Percentiles rank a stretch among this genome's conserved stretches.
Conservation (phyloP, 2,888 invertebrate genomes). For the Exocentrus adspersus region DNA sequence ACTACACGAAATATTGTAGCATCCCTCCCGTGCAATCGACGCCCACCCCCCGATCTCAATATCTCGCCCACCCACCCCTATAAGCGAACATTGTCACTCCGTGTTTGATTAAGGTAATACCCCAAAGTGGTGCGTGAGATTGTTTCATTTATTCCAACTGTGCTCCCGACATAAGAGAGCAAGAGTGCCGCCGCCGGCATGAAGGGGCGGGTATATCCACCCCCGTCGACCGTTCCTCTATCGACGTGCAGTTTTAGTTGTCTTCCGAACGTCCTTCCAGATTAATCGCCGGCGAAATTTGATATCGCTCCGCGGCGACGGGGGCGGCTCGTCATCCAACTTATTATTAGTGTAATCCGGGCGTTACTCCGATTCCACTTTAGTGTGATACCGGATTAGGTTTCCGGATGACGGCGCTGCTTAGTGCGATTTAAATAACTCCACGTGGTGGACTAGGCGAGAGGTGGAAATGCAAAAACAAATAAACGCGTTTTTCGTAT, state of each 20-base stretch:
- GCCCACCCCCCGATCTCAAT: constrained; percentile 33
- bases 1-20: no score
- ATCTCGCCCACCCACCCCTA: constrained; percentile 26
- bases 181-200: constrained; percentile 31
- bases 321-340: constrained; percentile 17
- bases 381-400: constrained; percentile 25
- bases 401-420: constrained; percentile 8
- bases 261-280: constrained; percentile 39
- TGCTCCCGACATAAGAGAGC: constrained; percentile 31
- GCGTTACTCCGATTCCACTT: constrained; percentile 15
- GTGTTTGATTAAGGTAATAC: constrained; percentile 63
- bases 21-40: constrained; percentile 29
- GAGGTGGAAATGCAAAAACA: no score
- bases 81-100: constrained; percentile 45
- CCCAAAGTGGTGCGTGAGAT: constrained; percentile 58
- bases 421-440: no score
- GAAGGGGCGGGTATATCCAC: constrained; percentile 31
- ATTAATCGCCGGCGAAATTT: constrained; percentile 48
- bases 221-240: constrained; percentile 31
- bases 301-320: constrained; percentile 35
- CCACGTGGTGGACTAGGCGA: no score
- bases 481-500: neutral
- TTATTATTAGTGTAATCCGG: constrained; percentile 36
- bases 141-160: constrained; percentile 57
- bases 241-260: constrained; percentile 43